Evolutionary conservation across 2,888 invertebrate genomes (phyloP).

Genomic region (Cryptocephalus primarius): DNA sequence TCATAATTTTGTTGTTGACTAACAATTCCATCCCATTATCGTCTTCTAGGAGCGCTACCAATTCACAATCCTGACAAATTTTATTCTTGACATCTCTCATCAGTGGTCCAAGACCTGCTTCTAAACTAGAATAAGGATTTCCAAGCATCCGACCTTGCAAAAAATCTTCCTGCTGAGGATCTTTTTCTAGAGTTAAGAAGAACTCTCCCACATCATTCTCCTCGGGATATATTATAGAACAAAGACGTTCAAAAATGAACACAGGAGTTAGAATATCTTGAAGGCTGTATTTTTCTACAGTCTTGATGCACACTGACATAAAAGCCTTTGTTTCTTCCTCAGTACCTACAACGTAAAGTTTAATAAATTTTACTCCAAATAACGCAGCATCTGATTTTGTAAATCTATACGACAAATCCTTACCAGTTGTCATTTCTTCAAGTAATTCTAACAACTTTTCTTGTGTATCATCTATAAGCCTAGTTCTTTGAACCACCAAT

Average conservation of each 20-base stretch:
- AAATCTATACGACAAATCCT: neutral
- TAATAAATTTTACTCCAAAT: neutral
- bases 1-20: conserved; percentile 97
- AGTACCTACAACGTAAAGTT: conserved; percentile 42
- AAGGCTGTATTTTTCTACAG: conserved; percentile 80
- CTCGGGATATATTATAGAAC: conserved; percentile 94
- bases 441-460: conserved; percentile 84
- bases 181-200: conserved; percentile 92
- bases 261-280: conserved; percentile 94
- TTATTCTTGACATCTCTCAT: conserved; percentile 99
- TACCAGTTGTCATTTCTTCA: conserved; percentile 85
- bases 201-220: conserved; percentile 96
- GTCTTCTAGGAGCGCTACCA: conserved; percentile 94
- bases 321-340: conserved; percentile 94
- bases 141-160: conserved; percentile 94
- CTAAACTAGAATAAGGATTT: conserved; percentile 92
- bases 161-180: conserved; percentile 98
- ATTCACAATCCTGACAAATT: conserved; percentile 94
- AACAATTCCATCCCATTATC: conserved; percentile 98
- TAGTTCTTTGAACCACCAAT: conserved; percentile 86
- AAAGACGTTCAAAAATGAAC: conserved; percentile 93
- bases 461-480: conserved; percentile 93
- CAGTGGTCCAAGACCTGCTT: conserved; percentile 88
- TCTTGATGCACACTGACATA: conserved; percentile 95
- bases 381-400: neutral